phyloP scores from a whole-genome alignment of 2,113 vertebrate species.

The Fulmarus glacialis region DNA sequence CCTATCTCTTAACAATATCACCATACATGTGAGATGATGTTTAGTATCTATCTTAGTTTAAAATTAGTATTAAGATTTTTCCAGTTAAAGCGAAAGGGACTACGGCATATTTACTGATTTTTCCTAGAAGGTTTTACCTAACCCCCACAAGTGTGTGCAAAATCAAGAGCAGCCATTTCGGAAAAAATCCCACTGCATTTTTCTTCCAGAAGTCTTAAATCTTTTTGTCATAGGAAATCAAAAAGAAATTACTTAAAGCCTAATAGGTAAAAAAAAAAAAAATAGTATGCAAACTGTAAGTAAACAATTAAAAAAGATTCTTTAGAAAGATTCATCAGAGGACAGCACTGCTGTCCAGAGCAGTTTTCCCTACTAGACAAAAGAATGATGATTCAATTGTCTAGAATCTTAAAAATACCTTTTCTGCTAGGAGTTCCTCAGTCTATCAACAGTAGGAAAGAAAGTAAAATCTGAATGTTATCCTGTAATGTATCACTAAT shows the following conservation, averaged over 20 bases:
- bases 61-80: not conserved
- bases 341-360: not conserved
- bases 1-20: not conserved
- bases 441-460: not conserved
- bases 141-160: not conserved
- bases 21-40: not conserved
- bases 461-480: not conserved
- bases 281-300: not conserved
- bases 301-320: not conserved
- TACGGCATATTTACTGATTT: not conserved
- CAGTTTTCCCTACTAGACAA: not conserved
- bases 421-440: not conserved
- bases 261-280: not conserved
- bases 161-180: not conserved
- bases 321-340: not conserved
- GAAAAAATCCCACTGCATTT: not conserved
- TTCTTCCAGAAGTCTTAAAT: not conserved
- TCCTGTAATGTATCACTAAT: not conserved
- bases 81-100: not conserved
- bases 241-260: not conserved
- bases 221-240: not conserved
- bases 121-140: not conserved
- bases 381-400: not conserved
- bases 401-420: not conserved
- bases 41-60: not conserved